These are phyloP conservation scores for Brachionus sp. DNA, from an alignment of 1,140 invertebrate genomes.

Conservation along the genomic window DNA sequence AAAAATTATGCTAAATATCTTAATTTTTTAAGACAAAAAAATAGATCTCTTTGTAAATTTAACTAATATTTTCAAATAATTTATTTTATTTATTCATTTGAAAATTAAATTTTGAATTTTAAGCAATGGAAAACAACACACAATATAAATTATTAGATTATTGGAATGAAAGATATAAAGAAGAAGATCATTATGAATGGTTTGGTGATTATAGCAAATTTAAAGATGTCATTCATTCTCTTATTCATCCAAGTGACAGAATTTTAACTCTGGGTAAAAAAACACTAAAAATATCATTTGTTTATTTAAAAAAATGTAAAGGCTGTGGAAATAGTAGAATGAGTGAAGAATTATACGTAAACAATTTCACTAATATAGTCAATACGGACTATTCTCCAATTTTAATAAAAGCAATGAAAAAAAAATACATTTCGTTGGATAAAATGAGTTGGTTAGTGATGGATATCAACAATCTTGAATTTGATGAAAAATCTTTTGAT, in stretches of 20 bases:
- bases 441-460: slow-evolving; percentile 57
- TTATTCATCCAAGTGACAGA: background rate
- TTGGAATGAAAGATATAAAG: slow-evolving; percentile 41
- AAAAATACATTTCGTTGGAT: slow-evolving; percentile 49
- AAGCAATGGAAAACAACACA: slow-evolving; percentile 29
- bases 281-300: background rate
- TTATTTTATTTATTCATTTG: background rate
- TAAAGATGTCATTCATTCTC: background rate
- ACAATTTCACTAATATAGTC: slow-evolving; percentile 58
- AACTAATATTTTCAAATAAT: background rate
- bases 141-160: slow-evolving; percentile 14
- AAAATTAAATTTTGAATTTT: background rate
- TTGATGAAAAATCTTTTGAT: slow-evolving; percentile 58
- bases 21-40: background rate
- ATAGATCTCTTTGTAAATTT: background rate
- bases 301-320: slow-evolving; percentile 46
- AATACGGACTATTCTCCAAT: slow-evolving; percentile 62
- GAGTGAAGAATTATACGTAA: slow-evolving; percentile 59
- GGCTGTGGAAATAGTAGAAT: slow-evolving; percentile 63
- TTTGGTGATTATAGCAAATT: slow-evolving; percentile 35
- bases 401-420: slow-evolving; percentile 59
- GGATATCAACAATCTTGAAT: slow-evolving; percentile 58
- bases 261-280: slow-evolving; percentile 41
- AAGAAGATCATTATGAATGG: slow-evolving; percentile 45
- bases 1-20: too few relatives aligned